Base-by-base conservation (phyloP, 2,113 vertebrate species). In the Bujurquina vittata region DNA sequence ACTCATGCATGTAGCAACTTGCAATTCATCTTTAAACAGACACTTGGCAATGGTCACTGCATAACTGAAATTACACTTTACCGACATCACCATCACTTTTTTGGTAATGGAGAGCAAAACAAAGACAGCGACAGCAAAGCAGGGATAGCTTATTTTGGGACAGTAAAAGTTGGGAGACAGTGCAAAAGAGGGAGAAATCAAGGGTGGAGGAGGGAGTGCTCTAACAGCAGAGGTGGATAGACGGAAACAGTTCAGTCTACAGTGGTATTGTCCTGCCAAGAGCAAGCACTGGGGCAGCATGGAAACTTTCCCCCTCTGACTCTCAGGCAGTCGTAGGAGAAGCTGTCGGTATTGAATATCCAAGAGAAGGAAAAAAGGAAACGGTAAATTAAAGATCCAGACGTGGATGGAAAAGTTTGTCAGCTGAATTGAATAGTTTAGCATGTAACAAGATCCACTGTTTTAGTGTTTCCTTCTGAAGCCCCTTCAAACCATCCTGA, bases 321-420 rank as follows among this genome's bases (percentile, higher is more conserved):
- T 88, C 86, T 62, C 84, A 80, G 80, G 77, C 75, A 83, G 83
- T 83, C 49, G 26, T 43, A 87, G 77, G 80, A 92, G 82, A 89
- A 83, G 84, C 31, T 78, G 85, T 85, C 60, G 78, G 90, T 94
- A 92, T 95, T 94, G 92, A 95, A 95, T 95, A 88, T 94, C 94
- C 84, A 56, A 18, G 73, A 85, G 85, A 93, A 89, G 84, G 14
- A 62, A 86, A 90, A 90, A 93, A 78, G 87, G 90, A 93, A 93
- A 89, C 69, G 67, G 91, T 92, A 90, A 94, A 95, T 91, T 92
- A 88, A 93, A 94, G 91, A 93, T 94, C 93, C 94, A 95, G 94
- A 94, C 92, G 8, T 86, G 86, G 90, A 94, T 91, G 93, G 94
- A 95, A 95, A 94, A 85, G 80, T 93, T 91, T 91, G 91, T 93